These are phyloP conservation scores for Drosophila histrio DNA, from an alignment of 2,888 invertebrate genomes.

Conservation along the genomic window DNA sequence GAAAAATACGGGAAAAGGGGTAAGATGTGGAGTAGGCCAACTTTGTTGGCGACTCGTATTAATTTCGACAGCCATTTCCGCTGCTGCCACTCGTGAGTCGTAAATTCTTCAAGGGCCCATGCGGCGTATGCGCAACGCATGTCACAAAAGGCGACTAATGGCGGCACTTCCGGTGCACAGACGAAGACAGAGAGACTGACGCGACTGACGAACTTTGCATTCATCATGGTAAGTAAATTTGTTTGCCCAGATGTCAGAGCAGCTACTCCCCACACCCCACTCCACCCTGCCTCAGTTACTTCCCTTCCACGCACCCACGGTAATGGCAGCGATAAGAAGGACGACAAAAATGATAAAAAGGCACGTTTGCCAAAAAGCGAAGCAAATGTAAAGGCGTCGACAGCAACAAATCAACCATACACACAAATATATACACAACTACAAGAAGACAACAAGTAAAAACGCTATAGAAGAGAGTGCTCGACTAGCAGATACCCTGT, in stretches of 20 bases:
- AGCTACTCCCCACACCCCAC: background rate
- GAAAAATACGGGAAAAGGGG: background rate
- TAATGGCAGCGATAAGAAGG: constrained; percentile 69
- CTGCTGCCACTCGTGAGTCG: constrained; percentile 24
- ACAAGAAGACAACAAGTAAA: constrained; percentile 8
- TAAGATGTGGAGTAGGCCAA: background rate
- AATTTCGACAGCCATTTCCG: constrained; percentile 52
- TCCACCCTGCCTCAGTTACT: too few species aligned
- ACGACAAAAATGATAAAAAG: constrained; percentile 76
- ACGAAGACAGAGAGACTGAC: constrained; percentile 7
- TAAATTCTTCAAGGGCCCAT: constrained; percentile 42
- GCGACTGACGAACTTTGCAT: constrained; percentile 50
- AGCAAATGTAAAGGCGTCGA: constrained; percentile 39
- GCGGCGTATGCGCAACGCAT: constrained; percentile 54
- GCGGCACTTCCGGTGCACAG: constrained; percentile 73
- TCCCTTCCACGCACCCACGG: constrained; percentile 21
- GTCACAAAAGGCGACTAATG: constrained; percentile 75
- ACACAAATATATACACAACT: constrained; percentile 19
- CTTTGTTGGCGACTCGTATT: constrained; percentile 24
- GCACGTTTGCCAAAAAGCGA: constrained; percentile 73
- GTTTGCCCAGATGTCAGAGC: constrained; percentile 73
- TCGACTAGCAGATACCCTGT: background rate
- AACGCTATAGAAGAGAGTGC: background rate
- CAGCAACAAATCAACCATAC: constrained; percentile 71
- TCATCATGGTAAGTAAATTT: constrained; percentile 78